phyloP scores from a whole-genome alignment of 2,113 vertebrate species.

The Psittacara wagleri region DNA sequence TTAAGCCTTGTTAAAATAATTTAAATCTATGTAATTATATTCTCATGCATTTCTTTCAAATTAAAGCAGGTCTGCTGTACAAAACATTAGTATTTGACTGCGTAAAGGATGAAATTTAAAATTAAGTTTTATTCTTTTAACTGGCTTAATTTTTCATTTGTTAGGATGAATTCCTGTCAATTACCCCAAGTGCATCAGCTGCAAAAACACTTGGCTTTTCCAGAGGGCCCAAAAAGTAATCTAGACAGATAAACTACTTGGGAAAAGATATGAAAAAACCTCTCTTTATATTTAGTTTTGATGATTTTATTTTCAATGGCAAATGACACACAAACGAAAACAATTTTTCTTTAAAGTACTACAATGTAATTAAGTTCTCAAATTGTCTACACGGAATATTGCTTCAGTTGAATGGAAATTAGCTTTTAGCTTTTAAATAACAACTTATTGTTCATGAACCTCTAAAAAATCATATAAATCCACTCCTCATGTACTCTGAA shows the following conservation, averaged over 20 bases:
- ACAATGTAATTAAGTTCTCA: background rate
- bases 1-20: background rate
- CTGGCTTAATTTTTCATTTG: background rate
- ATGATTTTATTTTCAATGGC: background rate
- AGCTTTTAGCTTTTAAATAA: background rate
- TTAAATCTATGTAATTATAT: background rate
- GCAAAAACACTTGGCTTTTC: conserved; percentile 15
- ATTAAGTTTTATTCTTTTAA: conserved; percentile 5
- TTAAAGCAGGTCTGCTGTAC: background rate
- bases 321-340: background rate
- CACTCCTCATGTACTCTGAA: background rate
- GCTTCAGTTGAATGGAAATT: background rate
- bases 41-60: background rate
- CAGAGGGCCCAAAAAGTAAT: background rate
- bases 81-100: background rate
- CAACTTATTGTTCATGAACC: background rate
- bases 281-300: background rate
- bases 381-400: background rate
- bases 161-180: background rate
- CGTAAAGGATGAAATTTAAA: background rate
- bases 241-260: background rate
- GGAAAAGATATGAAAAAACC: background rate
- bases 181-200: background rate
- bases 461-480: background rate
- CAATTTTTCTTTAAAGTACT: background rate